Evolutionary conservation across 2,113 vertebrate genomes (phyloP).

Genomic region (Lipophrys pholis): DNA sequence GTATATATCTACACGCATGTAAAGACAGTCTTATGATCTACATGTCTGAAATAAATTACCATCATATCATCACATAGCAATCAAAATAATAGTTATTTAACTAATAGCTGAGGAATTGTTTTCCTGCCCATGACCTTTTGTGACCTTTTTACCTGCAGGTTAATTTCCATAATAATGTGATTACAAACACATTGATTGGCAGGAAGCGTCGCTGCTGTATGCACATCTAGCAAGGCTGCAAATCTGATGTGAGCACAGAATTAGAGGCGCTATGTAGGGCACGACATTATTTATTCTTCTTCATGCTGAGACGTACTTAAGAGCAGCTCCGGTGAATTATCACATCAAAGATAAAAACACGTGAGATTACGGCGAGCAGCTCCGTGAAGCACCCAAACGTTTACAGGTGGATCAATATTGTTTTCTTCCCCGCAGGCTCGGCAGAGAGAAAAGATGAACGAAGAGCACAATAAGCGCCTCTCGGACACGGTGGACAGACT

Average conservation of each 20-base stretch:
- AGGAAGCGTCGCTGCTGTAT: background rate
- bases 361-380: no score
- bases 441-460: conserved; percentile 99
- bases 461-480: conserved; percentile 97
- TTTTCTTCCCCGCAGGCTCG: conserved; percentile 86
- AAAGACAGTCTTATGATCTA: no score
- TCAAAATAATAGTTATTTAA: no score
- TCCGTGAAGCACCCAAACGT: no score
- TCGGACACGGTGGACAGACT: conserved; percentile 97
- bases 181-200: conserved; percentile 3
- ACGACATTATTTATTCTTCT: background rate
- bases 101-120: background rate
- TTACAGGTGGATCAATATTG: background rate
- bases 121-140: background rate
- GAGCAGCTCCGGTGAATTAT: background rate
- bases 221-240: background rate
- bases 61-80: no score
- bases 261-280: background rate
- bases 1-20: no score
- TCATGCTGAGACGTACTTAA: background rate
- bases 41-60: no score
- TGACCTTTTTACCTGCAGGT: conserved; percentile 7
- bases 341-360: background rate
- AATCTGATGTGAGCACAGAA: background rate
- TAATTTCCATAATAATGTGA: conserved; percentile 19